phyloP scores from a whole-genome alignment of 2,797 vertebrate genomes.

The Graptemys geographica region DNA sequence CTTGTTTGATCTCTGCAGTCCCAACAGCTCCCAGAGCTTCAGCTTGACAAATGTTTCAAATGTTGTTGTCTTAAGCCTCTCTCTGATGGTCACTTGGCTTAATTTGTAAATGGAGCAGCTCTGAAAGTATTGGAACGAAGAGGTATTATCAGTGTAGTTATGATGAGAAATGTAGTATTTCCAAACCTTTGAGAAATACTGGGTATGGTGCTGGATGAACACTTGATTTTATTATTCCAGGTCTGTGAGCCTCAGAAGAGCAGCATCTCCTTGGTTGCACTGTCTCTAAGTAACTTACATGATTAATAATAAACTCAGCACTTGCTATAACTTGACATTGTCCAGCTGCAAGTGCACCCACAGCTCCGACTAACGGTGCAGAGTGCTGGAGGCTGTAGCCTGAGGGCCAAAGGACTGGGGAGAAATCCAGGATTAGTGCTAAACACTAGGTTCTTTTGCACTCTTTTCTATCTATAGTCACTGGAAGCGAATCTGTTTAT shows the following conservation, averaged over 20 bases:
- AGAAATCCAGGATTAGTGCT: background rate
- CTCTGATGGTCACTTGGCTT: constrained; percentile 67
- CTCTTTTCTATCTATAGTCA: background rate
- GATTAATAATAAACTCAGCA: background rate
- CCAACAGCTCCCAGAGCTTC: constrained; percentile 60
- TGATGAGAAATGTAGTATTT: background rate
- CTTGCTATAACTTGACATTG: background rate
- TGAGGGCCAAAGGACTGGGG: background rate
- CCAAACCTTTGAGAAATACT: background rate
- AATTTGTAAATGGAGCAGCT: constrained; percentile 37
- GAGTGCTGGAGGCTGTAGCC: background rate
- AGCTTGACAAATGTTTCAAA: constrained; percentile 19
- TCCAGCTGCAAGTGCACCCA: background rate
- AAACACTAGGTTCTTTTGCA: background rate
- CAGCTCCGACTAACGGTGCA: background rate
- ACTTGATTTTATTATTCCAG: background rate
- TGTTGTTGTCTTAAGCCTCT: constrained; percentile 61
- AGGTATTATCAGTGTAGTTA: background rate
- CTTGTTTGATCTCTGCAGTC: constrained; percentile 84
- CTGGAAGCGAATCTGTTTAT: background rate
- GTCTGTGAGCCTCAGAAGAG: fast-evolving
- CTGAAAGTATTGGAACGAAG: background rate
- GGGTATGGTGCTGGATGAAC: background rate
- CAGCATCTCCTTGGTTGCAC: background rate
- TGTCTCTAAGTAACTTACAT: background rate